These are phyloP conservation scores for Alosa sapidissima DNA, from an alignment of 2,797 vertebrate species.

Conservation along the genomic window DNA sequence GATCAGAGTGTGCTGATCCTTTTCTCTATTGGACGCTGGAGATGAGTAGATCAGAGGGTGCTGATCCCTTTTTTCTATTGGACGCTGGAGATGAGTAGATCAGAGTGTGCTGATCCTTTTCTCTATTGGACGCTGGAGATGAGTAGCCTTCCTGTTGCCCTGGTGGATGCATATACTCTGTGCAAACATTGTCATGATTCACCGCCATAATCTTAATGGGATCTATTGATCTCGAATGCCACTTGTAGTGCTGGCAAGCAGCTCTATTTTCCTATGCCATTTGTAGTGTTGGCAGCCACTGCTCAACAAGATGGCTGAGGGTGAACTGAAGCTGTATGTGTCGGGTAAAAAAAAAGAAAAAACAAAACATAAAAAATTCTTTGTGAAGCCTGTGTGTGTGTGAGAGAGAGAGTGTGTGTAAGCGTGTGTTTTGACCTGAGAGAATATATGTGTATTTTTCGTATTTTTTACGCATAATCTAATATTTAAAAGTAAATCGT, in stretches of 20 bases:
- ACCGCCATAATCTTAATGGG: conserved; percentile 49
- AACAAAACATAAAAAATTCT: conserved; percentile 10
- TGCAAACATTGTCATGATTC: conserved; percentile 20
- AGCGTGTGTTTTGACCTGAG: conserved; percentile 4
- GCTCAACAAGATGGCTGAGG: conserved; percentile 24
- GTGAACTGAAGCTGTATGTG: background rate
- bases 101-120: background rate
- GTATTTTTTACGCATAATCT: background rate
- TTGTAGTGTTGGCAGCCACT: conserved; percentile 25
- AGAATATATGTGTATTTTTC: background rate
- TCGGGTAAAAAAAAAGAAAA: background rate
- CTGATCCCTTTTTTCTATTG: background rate
- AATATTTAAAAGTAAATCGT: conserved; percentile 7
- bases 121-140: background rate
- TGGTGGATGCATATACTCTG: conserved; percentile 19
- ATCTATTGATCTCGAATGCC: conserved; percentile 45
- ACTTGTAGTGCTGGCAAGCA: conserved; percentile 32
- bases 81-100: background rate
- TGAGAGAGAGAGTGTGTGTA: background rate
- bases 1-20: background rate
- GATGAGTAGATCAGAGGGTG: background rate
- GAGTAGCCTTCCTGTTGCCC: background rate
- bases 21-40: background rate
- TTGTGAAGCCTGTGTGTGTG: background rate
- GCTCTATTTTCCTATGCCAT: conserved; percentile 22